Conservation (phyloP, 35 echinoderm and acorn worm genomes). For the Apostichopus californicus region DNA sequence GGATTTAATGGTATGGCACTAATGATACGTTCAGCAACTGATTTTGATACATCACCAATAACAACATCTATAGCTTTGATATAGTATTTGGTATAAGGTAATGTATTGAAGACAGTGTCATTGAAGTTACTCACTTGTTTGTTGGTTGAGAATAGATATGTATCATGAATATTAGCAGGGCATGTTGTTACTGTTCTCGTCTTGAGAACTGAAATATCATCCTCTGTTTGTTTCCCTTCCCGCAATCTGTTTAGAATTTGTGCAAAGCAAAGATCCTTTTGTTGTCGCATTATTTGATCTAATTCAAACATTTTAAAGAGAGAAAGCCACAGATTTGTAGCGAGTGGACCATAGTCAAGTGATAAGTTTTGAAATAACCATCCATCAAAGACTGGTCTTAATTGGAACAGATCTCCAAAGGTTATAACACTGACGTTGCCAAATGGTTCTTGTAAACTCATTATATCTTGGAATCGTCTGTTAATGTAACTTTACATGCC, state of each 20-base stretch:
- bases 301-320: constrained; percentile 25
- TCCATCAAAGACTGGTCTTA: constrained; percentile 45
- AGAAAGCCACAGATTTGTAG: constrained; percentile 34
- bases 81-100: neutral
- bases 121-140: neutral
- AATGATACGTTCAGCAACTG: neutral
- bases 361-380: constrained; percentile 12
- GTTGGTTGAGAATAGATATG: constrained; percentile 20
- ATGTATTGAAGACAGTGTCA: constrained; percentile 11
- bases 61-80: neutral
- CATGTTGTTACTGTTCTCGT: neutral
- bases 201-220: constrained; percentile 30
- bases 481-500: constrained; percentile 2
- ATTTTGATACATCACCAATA: neutral
- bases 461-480: constrained; percentile 4
- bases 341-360: constrained; percentile 9
- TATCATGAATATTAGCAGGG: neutral
- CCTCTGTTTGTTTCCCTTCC: constrained; percentile 24
- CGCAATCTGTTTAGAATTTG: constrained; percentile 36
- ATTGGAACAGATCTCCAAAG: constrained; percentile 61
- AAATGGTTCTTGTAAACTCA: neutral
- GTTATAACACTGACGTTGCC: constrained; percentile 33
- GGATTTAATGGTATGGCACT: too few relatives aligned
- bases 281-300: constrained; percentile 38
- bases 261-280: constrained; percentile 30